Evolutionary conservation across 2,888 invertebrate species (phyloP).

Genomic region (Sinodicranocentrus sp.): DNA sequence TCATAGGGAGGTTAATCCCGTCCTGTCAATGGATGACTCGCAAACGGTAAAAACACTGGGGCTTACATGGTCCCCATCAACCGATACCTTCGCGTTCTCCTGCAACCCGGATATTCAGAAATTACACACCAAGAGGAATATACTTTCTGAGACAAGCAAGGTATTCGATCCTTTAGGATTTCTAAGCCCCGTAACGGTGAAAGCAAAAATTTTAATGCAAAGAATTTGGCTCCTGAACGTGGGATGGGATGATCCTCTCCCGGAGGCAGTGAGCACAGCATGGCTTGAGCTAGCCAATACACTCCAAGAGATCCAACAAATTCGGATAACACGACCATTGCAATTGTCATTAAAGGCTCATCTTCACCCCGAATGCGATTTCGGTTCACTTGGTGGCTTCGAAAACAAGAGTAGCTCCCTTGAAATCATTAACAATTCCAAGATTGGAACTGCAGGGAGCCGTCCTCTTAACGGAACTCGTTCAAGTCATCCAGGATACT

Average conservation of each 20-base stretch:
- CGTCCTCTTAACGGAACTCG: constrained; percentile 42
- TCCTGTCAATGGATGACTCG: constrained; percentile 15
- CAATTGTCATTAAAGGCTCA: background rate
- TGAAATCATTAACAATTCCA: constrained; percentile 73
- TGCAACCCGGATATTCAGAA: background rate
- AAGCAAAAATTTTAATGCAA: constrained; percentile 75
- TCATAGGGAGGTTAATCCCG: constrained; percentile 23
- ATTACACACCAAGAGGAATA: constrained; percentile 28
- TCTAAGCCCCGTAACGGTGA: constrained; percentile 31
- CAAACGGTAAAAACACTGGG: constrained; percentile 51
- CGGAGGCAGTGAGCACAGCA: constrained; percentile 30
- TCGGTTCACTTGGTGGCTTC: constrained; percentile 63
- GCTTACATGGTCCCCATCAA: background rate
- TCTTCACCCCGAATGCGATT: constrained; percentile 74
- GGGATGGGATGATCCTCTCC: constrained; percentile 75
- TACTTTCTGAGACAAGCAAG: constrained; percentile 38
- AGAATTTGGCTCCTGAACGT: constrained; percentile 70
- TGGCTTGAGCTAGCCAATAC: constrained; percentile 6
- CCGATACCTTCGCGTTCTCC: constrained; percentile 29
- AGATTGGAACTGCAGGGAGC: constrained; percentile 72
- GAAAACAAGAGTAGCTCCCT: constrained; percentile 74
- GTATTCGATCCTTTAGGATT: constrained; percentile 59
- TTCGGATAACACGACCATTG: constrained; percentile 15
- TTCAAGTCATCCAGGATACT: constrained; percentile 17
- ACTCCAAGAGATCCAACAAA: background rate